Evolutionary conservation across 1,140 invertebrate species (phyloP).

Genomic region (Brachionus calyciflorus): DNA sequence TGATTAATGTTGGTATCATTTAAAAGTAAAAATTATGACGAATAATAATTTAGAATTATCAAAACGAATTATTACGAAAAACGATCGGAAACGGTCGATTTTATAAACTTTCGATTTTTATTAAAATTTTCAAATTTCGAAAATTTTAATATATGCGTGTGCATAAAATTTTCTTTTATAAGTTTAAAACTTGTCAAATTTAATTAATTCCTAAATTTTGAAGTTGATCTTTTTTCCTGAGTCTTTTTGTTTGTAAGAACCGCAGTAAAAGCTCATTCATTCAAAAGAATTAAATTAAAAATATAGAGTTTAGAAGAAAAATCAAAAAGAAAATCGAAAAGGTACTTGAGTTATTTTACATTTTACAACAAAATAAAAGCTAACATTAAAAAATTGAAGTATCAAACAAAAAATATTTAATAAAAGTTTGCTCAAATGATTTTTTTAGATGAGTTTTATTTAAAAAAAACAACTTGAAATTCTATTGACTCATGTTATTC

Average conservation of each 20-base stretch:
- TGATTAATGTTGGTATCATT: too few relatives aligned
- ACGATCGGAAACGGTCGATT: too few relatives aligned
- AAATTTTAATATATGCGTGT: too few relatives aligned
- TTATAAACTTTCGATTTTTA: too few relatives aligned
- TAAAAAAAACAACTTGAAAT: constrained; percentile 38
- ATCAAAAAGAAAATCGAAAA: neutral
- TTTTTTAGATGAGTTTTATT: too few relatives aligned
- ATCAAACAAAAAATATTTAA: neutral
- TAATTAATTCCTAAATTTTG: constrained; percentile 8
- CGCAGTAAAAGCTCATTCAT: constrained; percentile 10
- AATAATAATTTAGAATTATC: too few relatives aligned
- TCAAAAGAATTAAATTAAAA: constrained; percentile 43
- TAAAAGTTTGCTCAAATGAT: constrained; percentile 39
- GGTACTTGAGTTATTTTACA: neutral
- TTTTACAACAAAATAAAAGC: too few relatives aligned
- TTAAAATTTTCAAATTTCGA: too few relatives aligned
- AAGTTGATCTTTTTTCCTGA: neutral
- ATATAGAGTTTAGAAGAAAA: neutral
- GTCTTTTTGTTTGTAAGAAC: neutral
- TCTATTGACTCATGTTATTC: constrained; percentile 1
- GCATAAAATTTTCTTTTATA: too few relatives aligned
- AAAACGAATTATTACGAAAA: too few relatives aligned
- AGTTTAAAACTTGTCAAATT: neutral
- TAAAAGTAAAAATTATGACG: too few relatives aligned
- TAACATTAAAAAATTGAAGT: too few relatives aligned